Base-by-base conservation (phyloP, 2,888 invertebrate species). In the Machimus rusticus region DNA sequence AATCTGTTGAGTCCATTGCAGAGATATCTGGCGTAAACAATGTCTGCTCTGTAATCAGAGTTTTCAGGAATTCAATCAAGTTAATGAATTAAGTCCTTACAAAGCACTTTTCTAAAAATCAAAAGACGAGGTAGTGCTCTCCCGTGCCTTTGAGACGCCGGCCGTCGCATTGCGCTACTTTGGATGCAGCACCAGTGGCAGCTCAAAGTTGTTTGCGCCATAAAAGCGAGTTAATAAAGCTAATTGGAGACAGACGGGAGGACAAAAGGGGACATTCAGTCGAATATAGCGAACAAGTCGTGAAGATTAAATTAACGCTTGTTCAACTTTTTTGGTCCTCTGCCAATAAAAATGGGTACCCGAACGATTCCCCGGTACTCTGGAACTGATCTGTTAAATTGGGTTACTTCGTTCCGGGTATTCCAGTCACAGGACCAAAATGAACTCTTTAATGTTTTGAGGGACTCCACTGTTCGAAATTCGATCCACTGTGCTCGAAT, bases 71-170 rank as follows among this genome's bases (percentile, higher is more conserved):
- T 81, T 81, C 55, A 81, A 81, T 81, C 81, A 81, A 81, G 51
- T 81, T 81, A 81, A 81, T 81, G 81, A 81, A 81, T 81, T 81
- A 81, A 81, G 55, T 81, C 81, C 81, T 81, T 81, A 55, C 81
- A 81, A 51, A 81, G 81, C 81, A 81, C 81, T 81, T 55, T 81
- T 81, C 51, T 51, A 51, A 81, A 55, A 81, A 81, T 81, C 81
- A 81, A 81, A 81, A 51, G 39, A 34, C 37, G 55, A 81, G 46
- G n/a, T 28, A 28, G 81, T 23, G 43, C 78, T 43, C 39, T 39
- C 5, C 46, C 43, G 39, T 39, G 37, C 78, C 78, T 78, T 43
- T 66, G 66, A 66, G 66, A 66, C 23, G 57, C 23, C 57, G 43
- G 19, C 4, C 28, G 78, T 78, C 23, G 39, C 39, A 43, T 23